phyloP scores from a whole-genome alignment of 1,140 invertebrate genomes.

The Harlomillsia oculata region DNA sequence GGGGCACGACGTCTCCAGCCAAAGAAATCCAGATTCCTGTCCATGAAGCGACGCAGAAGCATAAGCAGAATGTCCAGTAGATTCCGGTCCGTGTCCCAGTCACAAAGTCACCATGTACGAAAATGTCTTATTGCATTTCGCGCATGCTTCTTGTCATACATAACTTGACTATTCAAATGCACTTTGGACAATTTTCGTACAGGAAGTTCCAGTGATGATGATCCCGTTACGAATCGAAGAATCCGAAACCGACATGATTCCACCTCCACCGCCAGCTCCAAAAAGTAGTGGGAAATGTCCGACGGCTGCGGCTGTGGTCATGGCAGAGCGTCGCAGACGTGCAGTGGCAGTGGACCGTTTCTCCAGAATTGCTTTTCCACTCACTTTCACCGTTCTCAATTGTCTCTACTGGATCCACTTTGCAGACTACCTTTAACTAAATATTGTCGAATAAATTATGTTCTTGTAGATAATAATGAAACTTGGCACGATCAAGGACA shows the following conservation, averaged over 20 bases:
- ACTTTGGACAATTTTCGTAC: neutral
- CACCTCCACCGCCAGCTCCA: constrained; percentile 38
- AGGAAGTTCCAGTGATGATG: constrained; percentile 13
- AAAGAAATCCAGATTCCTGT: constrained; percentile 40
- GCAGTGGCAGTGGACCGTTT: constrained; percentile 77
- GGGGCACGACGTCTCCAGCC: constrained; percentile 40
- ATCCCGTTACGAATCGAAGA: constrained; percentile 5
- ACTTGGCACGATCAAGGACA: too few species aligned
- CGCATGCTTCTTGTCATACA: constrained; percentile 18
- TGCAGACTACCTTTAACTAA: constrained; percentile 51
- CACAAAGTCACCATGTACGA: constrained; percentile 42
- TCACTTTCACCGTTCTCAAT: constrained; percentile 73
- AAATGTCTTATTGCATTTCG: constrained; percentile 48
- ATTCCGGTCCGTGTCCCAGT: too few species aligned
- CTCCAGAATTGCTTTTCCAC: constrained; percentile 75
- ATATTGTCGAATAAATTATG: too few species aligned
- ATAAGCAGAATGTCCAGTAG: too few species aligned
- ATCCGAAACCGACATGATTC: constrained; percentile 6
- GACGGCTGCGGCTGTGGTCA: constrained; percentile 45
- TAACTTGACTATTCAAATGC: neutral
- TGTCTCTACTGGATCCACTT: constrained; percentile 82
- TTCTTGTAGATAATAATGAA: too few species aligned
- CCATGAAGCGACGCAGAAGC: too few species aligned
- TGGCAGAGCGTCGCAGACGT: constrained; percentile 42
- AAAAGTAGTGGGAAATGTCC: constrained; percentile 44